These are phyloP conservation scores for Leptoclinus maculatus DNA, from an alignment of 2,797 vertebrate genomes.

Conservation along the genomic window DNA sequence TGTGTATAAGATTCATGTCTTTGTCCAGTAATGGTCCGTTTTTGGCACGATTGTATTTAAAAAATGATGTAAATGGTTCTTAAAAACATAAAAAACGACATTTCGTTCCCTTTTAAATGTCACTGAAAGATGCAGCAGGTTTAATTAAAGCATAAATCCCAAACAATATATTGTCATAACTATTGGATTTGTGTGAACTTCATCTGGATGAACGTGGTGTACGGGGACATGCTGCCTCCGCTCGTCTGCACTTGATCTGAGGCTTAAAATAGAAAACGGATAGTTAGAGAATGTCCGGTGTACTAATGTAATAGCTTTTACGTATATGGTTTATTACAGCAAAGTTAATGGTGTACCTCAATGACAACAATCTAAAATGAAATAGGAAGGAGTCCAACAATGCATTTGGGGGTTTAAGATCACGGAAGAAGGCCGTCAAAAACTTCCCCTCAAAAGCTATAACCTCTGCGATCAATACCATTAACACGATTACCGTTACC, in stretches of 20 bases:
- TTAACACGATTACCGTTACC: conserved; percentile 49
- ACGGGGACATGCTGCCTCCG: conserved; percentile 9
- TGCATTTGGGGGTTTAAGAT: conserved; percentile 46
- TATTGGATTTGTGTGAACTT: conserved; percentile 14
- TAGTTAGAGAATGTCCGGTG: conserved; percentile 17
- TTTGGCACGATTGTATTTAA: background rate
- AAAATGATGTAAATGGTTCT: conserved; percentile 6
- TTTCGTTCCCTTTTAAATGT: conserved; percentile 5
- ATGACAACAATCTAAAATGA: conserved; percentile 46
- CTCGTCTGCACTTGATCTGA: conserved; percentile 26
- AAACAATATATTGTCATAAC: conserved; percentile 12
- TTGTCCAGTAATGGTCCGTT: background rate
- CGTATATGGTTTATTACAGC: conserved; percentile 43
- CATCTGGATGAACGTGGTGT: conserved; percentile 22
- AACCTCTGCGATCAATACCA: conserved; percentile 58
- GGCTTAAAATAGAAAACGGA: conserved; percentile 40
- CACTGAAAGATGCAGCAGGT: background rate
- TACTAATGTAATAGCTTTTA: conserved; percentile 39
- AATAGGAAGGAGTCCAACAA: conserved; percentile 52
- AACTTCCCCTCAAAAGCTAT: conserved; percentile 28
- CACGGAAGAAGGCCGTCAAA: conserved; percentile 24
- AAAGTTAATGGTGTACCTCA: conserved; percentile 27
- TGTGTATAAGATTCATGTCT: background rate
- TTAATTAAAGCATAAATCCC: conserved; percentile 15
- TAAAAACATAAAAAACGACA: background rate